phyloP scores from a whole-genome alignment of 2,113 vertebrate species.

The Microtus montanus region DNA sequence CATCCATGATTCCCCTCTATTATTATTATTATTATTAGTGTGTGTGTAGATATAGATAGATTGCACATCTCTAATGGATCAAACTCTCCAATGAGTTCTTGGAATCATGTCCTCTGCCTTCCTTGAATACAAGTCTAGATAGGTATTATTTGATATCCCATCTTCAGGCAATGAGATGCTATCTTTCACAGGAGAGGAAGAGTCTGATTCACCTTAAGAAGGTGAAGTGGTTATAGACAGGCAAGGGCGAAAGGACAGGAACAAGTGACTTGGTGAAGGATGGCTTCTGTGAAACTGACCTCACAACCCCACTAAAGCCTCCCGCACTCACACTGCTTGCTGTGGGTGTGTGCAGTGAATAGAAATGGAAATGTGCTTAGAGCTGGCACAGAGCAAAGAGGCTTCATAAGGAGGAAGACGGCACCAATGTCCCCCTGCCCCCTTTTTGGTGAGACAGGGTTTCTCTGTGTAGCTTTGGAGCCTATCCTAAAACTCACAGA shows the following conservation, averaged over 20 bases:
- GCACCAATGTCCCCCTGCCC: no score
- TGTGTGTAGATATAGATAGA: neutral
- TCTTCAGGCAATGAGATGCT: neutral
- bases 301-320: neutral
- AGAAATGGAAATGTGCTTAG: neutral
- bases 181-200: neutral
- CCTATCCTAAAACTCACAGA: no score
- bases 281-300: neutral
- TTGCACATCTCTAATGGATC: neutral
- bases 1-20: neutral
- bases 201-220: neutral
- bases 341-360: neutral
- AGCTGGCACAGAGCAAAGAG: neutral
- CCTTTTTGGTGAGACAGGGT: no score
- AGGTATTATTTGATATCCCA: neutral
- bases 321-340: neutral
- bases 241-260: neutral
- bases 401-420: neutral
- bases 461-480: no score
- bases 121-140: neutral
- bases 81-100: conserved; percentile 7
- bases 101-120: neutral
- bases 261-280: neutral
- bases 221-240: neutral
- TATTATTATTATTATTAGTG: neutral